Evolutionary conservation across 2,888 invertebrate species (phyloP).

Genomic region (Chloroclysta siterata): DNA sequence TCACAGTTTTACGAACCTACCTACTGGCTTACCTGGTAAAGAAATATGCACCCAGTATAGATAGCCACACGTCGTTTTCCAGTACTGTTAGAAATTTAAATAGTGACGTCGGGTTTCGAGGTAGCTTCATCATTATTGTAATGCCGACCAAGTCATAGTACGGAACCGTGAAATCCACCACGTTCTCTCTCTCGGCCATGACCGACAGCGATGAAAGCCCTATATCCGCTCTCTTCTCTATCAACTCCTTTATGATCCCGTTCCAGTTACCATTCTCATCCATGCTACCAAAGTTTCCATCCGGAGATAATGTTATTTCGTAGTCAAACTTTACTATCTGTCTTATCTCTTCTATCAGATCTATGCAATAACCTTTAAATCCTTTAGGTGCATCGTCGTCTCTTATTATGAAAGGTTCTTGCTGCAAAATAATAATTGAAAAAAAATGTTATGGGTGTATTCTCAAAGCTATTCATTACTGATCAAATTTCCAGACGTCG

Average conservation of each 20-base stretch:
- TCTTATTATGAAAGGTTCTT: slow-evolving; percentile 93
- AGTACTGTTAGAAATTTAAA: slow-evolving; percentile 98
- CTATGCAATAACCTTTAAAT: slow-evolving; percentile 96
- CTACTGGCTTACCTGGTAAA: slow-evolving; percentile 90
- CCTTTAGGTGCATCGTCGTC: slow-evolving; percentile 88
- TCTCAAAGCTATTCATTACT: slow-evolving; percentile 28
- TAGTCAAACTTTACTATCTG: slow-evolving; percentile 95
- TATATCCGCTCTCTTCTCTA: slow-evolving; percentile 96
- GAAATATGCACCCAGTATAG: slow-evolving; percentile 97
- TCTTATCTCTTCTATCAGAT: slow-evolving; percentile 94
- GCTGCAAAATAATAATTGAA: slow-evolving; percentile 70
- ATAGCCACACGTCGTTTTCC: slow-evolving; percentile 98
- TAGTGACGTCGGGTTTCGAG: slow-evolving; percentile 94
- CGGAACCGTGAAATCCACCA: slow-evolving; percentile 98
- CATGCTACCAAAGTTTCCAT: slow-evolving; percentile 95
- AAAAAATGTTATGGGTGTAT: neutral
- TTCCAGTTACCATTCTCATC: slow-evolving; percentile 94
- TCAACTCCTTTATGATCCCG: slow-evolving; percentile 92
- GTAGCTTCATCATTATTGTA: slow-evolving; percentile 97
- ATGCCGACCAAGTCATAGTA: slow-evolving; percentile 99
- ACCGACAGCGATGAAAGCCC: slow-evolving; percentile 97
- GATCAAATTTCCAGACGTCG: slow-evolving; percentile 51
- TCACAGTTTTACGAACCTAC: slow-evolving; percentile 40
- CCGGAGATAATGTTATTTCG: slow-evolving; percentile 92
- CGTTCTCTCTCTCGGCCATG: slow-evolving; percentile 98